phyloP scores from a whole-genome alignment of 2,113 vertebrate genomes.

The Eulemur macaco region DNA sequence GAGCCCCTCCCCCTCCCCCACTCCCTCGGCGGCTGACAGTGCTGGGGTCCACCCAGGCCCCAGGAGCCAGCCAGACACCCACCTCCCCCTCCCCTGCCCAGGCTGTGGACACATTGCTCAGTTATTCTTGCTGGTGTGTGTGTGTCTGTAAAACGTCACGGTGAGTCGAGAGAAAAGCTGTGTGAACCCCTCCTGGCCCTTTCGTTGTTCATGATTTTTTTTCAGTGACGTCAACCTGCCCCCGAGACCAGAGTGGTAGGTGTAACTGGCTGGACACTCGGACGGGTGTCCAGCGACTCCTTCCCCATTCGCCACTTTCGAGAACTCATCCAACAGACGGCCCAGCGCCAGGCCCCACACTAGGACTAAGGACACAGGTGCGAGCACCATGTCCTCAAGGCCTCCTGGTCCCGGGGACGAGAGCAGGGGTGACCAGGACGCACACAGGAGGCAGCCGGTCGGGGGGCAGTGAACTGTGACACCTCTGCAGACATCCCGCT shows the following conservation, averaged over 20 bases:
- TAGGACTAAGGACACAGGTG: neutral
- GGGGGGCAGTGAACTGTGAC: fast-evolving
- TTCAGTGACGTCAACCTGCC: neutral
- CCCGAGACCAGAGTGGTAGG: neutral
- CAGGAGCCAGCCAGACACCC: fast-evolving
- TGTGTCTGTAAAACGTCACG: neutral
- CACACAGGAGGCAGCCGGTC: neutral
- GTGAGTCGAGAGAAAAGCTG: too few species aligned
- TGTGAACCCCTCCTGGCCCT: neutral
- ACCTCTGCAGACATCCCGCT: too few species aligned
- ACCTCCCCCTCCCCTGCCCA: too few species aligned
- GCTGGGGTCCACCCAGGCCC: conserved; percentile 10
- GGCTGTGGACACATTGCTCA: neutral
- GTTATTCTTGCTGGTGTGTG: neutral
- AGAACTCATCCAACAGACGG: neutral
- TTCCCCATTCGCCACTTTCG: neutral
- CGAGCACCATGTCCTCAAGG: neutral
- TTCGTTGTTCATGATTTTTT: neutral
- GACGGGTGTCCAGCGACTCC: fast-evolving
- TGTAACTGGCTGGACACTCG: fast-evolving
- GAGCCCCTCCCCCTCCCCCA: neutral
- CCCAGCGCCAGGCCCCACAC: fast-evolving
- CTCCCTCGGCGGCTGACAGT: neutral
- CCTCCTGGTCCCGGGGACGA: fast-evolving
- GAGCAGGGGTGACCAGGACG: fast-evolving